phyloP scores from a whole-genome alignment of 2,113 vertebrate genomes.

The Dromaius novaehollandiae region DNA sequence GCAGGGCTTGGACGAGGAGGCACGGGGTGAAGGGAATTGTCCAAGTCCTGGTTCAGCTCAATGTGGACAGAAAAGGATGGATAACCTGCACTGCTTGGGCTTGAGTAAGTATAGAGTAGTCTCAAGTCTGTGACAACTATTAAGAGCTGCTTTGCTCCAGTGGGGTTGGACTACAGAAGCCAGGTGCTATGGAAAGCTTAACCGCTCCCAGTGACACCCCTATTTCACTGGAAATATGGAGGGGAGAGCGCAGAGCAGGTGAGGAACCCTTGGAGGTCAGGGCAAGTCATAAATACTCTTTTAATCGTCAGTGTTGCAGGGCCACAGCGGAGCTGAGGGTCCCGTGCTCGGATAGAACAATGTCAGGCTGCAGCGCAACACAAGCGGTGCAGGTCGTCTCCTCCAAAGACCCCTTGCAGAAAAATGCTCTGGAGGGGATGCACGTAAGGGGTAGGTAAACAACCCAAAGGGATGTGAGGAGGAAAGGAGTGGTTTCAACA shows the following conservation, averaged over 20 bases:
- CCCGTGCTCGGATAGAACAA: neutral
- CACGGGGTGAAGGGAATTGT: neutral
- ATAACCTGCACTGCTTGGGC: neutral
- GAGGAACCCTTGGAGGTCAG: no score
- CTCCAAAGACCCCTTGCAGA: neutral
- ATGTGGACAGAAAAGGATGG: neutral
- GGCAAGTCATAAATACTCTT: neutral
- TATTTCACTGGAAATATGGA: no score
- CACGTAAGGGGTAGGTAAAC: fast-evolving
- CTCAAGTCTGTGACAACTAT: neutral
- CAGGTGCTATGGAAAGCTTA: neutral
- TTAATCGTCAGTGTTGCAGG: neutral
- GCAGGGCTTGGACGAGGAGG: neutral
- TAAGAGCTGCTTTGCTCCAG: no score
- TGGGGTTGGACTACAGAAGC: neutral
- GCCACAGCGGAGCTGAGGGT: no score
- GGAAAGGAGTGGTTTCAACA: neutral
- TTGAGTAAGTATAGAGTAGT: neutral
- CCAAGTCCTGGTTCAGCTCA: neutral
- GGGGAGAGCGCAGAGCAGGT: no score
- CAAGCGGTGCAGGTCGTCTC: neutral
- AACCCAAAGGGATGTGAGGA: neutral
- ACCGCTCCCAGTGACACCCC: neutral
- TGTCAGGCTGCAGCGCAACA: fast-evolving
- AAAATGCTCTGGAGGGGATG: neutral